phyloP scores from a whole-genome alignment of 2,113 vertebrate genomes.

The Ciconia stormi region DNA sequence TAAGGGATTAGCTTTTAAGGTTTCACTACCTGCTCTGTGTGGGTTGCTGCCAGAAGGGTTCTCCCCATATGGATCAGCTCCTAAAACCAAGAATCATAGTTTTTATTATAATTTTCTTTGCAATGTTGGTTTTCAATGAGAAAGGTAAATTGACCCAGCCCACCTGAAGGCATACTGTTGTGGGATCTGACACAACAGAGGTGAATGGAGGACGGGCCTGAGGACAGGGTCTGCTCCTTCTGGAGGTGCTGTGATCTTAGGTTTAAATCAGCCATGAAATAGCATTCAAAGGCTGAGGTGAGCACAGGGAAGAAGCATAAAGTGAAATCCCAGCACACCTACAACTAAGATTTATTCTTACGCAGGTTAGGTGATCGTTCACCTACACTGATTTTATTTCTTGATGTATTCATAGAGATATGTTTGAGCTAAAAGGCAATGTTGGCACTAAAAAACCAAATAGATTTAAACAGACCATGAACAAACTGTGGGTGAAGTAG shows the following conservation, averaged over 20 bases:
- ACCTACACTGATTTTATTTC: background rate
- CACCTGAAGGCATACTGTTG: fast-evolving
- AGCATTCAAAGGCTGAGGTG: background rate
- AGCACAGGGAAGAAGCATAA: background rate
- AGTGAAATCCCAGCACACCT: background rate
- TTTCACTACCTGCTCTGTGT: background rate
- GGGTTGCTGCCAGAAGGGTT: background rate
- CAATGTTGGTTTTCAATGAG: background rate
- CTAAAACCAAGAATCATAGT: background rate
- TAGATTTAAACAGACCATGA: background rate
- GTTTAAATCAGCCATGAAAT: background rate
- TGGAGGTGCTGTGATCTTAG: background rate
- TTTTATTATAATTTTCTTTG: background rate
- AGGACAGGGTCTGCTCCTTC: background rate
- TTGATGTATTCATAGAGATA: background rate
- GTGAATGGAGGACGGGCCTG: background rate
- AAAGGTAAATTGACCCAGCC: background rate
- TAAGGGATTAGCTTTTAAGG: background rate
- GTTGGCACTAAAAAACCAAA: background rate
- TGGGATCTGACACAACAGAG: fast-evolving
- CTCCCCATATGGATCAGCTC: background rate
- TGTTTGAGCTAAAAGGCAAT: background rate
- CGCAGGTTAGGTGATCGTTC: background rate
- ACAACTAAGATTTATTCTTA: background rate
- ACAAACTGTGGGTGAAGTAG: background rate